These are phyloP conservation scores for Plutella xylostella DNA, from an alignment of 2,888 invertebrate genomes.

Conservation along the genomic window DNA sequence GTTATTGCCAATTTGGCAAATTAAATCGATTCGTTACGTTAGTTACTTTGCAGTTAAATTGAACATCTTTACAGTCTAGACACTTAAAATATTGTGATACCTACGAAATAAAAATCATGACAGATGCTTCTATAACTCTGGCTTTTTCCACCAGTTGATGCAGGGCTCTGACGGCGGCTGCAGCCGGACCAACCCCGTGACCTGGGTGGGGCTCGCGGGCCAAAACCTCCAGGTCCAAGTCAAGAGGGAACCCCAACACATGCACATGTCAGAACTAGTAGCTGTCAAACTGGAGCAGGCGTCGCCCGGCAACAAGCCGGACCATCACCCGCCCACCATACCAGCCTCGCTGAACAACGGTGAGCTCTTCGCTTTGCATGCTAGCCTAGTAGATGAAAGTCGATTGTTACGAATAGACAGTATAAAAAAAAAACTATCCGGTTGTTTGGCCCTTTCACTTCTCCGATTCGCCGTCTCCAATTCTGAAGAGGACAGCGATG, in stretches of 20 bases:
- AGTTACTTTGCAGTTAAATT: no score
- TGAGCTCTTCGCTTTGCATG: slow-evolving; percentile 20
- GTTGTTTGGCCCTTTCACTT: background rate
- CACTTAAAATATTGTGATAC: no score
- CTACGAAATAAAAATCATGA: no score
- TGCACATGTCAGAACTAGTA: slow-evolving; percentile 71
- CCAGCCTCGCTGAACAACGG: slow-evolving; percentile 59
- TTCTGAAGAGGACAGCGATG: background rate
- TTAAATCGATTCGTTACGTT: no score
- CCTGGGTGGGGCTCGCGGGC: slow-evolving; percentile 67
- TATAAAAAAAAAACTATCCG: slow-evolving; percentile 2
- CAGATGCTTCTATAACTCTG: no score
- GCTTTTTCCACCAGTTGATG: slow-evolving; percentile 35
- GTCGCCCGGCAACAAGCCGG: slow-evolving; percentile 72
- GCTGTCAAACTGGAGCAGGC: slow-evolving; percentile 75
- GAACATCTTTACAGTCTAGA: no score
- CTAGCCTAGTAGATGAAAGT: slow-evolving; percentile 4
- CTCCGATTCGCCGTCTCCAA: background rate
- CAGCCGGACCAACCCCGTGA: slow-evolving; percentile 77
- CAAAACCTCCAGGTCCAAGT: slow-evolving; percentile 69
- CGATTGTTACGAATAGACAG: slow-evolving; percentile 2
- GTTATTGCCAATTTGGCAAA: no score
- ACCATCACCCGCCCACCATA: slow-evolving; percentile 51
- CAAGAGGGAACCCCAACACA: slow-evolving; percentile 73
- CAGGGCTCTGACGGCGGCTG: slow-evolving; percentile 70